Percentiles rank a stretch among this genome's conserved stretches.
These are phyloP conservation scores for Oncorhynchus tshawytscha DNA, from an alignment of 2,113 vertebrate species.

Conservation along the genomic window DNA sequence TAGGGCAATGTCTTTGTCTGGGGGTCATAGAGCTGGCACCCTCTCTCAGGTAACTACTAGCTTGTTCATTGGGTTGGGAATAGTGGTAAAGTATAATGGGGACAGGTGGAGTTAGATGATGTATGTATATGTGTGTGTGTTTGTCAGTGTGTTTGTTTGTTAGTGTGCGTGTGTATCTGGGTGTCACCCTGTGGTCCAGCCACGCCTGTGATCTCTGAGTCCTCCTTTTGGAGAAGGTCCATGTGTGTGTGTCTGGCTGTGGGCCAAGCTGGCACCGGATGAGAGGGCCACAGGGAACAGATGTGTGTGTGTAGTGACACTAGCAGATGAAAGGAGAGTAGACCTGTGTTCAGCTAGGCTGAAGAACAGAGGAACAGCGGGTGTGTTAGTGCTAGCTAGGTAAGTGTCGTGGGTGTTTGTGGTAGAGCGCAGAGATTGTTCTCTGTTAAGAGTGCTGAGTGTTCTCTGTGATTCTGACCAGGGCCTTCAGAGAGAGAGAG, in stretches of 20 bases:
- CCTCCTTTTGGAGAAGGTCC: not conserved
- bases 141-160: not conserved
- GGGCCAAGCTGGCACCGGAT: not conserved
- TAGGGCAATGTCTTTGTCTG: no score
- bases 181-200: not conserved
- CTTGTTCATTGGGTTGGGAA: not conserved
- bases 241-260: not conserved
- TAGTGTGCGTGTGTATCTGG: not conserved
- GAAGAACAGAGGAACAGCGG: not conserved
- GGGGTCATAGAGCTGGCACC: no score
- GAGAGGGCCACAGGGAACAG: slow-evolving; percentile 1
- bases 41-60: not conserved
- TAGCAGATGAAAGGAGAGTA: not conserved
- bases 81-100: not conserved
- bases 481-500: not conserved
- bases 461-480: not conserved
- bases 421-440: not conserved
- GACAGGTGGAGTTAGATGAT: not conserved
- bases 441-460: not conserved
- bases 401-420: not conserved
- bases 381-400: not conserved
- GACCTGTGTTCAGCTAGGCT: not conserved
- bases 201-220: not conserved
- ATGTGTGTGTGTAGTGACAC: not conserved
- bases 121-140: not conserved